Conservation (phyloP, 2,888 invertebrate genomes). For the Epirrhoe tristata region DNA sequence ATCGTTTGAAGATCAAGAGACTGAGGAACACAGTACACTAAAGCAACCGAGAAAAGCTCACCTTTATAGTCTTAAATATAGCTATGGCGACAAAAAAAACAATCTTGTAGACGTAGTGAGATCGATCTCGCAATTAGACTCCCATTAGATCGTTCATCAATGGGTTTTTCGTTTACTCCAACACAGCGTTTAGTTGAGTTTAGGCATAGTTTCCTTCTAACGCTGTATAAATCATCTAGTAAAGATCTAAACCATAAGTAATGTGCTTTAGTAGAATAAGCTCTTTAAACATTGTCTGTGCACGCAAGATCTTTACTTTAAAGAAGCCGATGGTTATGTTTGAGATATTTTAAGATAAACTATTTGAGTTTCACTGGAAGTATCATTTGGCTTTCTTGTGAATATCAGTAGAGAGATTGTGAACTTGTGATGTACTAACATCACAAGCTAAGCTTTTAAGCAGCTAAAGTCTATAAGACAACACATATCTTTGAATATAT, state of each 20-base stretch:
- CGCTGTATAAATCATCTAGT: neutral
- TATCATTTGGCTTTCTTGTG: conserved; percentile 2
- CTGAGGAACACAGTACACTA: conserved; percentile 1
- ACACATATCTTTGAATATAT: neutral
- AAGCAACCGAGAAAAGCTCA: neutral
- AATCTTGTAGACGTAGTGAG: too few relatives aligned
- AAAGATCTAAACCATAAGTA: neutral
- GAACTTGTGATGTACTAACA: neutral
- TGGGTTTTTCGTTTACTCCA: too few relatives aligned
- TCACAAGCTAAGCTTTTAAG: neutral
- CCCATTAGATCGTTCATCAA: too few relatives aligned
- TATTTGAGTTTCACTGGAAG: conserved; percentile 1
- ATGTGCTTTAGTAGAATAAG: neutral
- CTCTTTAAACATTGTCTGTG: conserved; percentile 2
- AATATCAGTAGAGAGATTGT: neutral
- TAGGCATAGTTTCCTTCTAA: too few relatives aligned
- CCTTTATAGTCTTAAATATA: too few relatives aligned
- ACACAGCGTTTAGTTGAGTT: too few relatives aligned
- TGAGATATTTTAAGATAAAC: conserved; percentile 3
- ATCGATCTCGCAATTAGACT: too few relatives aligned
- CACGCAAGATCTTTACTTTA: neutral
- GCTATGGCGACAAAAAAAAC: too few relatives aligned
- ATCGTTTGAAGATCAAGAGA: conserved; percentile 32
- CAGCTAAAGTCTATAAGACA: neutral
- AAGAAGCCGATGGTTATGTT: conserved; percentile 4